These are phyloP conservation scores for Potamarius usumacintae DNA, from an alignment of 2,113 vertebrate species.

Conservation along the genomic window DNA sequence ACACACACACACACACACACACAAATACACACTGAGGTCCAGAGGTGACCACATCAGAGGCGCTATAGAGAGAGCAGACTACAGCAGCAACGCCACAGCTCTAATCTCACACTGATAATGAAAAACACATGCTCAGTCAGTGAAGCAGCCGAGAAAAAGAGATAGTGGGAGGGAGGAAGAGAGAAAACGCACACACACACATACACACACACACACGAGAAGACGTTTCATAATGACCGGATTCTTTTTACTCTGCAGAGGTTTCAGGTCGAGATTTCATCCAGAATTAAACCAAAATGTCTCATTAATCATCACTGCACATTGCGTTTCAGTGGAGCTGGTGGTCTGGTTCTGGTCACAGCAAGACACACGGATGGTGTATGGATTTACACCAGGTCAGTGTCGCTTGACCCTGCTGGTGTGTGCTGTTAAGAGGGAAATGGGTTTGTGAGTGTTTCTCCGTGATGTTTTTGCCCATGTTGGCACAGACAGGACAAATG, in stretches of 20 bases:
- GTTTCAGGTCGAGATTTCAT: neutral
- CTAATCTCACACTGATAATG: conserved; percentile 48
- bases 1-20: conserved; percentile 22
- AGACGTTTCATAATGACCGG: conserved; percentile 20
- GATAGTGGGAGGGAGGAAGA: conserved; percentile 36
- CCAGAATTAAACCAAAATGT: neutral
- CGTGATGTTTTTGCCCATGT: neutral
- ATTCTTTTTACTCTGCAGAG: conserved; percentile 17
- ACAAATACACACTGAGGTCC: conserved; percentile 11
- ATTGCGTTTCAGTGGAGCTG: neutral
- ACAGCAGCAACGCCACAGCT: conserved; percentile 41
- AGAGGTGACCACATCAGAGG: conserved; percentile 36
- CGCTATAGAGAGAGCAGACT: conserved; percentile 39
- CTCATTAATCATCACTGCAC: neutral
- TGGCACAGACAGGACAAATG: neutral
- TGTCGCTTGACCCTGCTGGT: neutral
- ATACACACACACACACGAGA: neutral
- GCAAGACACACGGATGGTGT: neutral
- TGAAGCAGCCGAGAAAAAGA: conserved; percentile 19
- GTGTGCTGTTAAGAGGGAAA: neutral
- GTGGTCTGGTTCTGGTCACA: neutral
- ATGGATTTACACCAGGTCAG: conserved; percentile 8
- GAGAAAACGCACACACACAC: neutral
- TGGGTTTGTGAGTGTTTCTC: neutral
- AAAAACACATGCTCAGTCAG: conserved; percentile 48